Evolutionary conservation across 1,140 invertebrate species (phyloP).

Genomic region (Drosophila mauritiana): DNA sequence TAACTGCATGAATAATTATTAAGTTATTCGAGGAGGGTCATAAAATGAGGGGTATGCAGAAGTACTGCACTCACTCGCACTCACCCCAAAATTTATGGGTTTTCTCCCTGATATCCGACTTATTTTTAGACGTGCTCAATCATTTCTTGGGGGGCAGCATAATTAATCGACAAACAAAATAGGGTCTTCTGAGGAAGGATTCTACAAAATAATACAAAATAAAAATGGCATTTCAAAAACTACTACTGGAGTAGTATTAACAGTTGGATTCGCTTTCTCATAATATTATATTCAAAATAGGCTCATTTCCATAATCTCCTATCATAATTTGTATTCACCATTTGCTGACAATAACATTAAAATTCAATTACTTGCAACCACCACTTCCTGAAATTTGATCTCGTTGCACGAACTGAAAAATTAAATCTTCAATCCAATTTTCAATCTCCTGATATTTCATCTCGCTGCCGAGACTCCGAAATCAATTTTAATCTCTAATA

Average conservation of each 20-base stretch:
- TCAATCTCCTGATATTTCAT: conserved; percentile 5
- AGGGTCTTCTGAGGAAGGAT: not conserved
- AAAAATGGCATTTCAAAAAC: not conserved
- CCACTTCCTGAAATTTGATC: not conserved
- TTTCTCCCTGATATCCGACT: conserved; percentile 9
- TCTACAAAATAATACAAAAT: too few relatives aligned
- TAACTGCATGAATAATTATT: conserved; percentile 82
- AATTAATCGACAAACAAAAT: conserved; percentile 13
- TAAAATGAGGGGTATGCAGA: conserved; percentile 4
- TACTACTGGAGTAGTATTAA: too few relatives aligned
- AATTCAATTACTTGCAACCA: not conserved
- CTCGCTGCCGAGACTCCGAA: conserved; percentile 6
- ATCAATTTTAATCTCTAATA: conserved; percentile 22
- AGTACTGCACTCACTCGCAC: not conserved
- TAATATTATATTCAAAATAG: too few relatives aligned
- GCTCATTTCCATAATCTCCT: not conserved
- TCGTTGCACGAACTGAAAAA: not conserved
- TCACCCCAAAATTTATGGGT: conserved; percentile 15
- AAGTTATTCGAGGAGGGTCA: conserved; percentile 58
- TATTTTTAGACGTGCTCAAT: conserved; percentile 31
- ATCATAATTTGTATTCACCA: too few relatives aligned
- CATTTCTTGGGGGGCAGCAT: conserved; percentile 12
- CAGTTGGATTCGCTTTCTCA: too few relatives aligned
- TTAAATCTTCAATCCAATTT: conserved; percentile 1
- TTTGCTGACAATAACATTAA: not conserved